Evolutionary conservation across 2,113 vertebrate species (phyloP).

Genomic region (Esox niger): DNA sequence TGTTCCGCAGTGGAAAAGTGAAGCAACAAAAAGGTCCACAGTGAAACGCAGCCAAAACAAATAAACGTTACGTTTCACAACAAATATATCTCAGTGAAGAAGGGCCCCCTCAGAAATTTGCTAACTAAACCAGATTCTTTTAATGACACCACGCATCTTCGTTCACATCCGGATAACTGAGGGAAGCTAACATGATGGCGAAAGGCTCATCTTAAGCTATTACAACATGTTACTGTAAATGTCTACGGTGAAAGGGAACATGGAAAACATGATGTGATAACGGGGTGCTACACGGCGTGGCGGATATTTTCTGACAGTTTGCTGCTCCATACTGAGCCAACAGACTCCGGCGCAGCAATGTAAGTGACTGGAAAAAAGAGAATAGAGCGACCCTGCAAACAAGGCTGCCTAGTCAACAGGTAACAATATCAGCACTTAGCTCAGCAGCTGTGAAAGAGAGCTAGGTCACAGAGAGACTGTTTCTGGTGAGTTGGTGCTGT

Average conservation of each 20-base stretch:
- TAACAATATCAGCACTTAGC: slow-evolving; percentile 37
- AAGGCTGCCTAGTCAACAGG: slow-evolving; percentile 37
- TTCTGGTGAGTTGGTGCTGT: no score
- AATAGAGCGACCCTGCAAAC: slow-evolving; percentile 29
- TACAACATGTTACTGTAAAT: slow-evolving; percentile 35
- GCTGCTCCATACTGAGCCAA: no score
- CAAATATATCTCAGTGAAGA: no score
- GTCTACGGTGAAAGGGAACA: slow-evolving; percentile 32
- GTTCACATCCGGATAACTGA: slow-evolving; percentile 36
- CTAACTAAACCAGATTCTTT: no score
- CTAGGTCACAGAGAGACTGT: no score
- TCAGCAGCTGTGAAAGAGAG: no score
- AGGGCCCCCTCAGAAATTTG: no score
- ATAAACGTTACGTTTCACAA: no score
- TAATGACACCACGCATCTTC: slow-evolving; percentile 25
- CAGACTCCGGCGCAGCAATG: no score
- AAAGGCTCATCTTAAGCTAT: slow-evolving; percentile 36
- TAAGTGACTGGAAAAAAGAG: not conserved
- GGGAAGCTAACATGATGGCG: slow-evolving; percentile 45
- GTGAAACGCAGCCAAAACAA: no score
- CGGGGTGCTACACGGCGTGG: slow-evolving; percentile 22
- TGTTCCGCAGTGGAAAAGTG: no score
- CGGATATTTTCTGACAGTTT: slow-evolving; percentile 18
- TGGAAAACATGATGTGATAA: slow-evolving; percentile 44
- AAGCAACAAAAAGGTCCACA: no score